Evolutionary conservation across 2,888 invertebrate genomes (phyloP).

Genomic region (Girardia tigrina): DNA sequence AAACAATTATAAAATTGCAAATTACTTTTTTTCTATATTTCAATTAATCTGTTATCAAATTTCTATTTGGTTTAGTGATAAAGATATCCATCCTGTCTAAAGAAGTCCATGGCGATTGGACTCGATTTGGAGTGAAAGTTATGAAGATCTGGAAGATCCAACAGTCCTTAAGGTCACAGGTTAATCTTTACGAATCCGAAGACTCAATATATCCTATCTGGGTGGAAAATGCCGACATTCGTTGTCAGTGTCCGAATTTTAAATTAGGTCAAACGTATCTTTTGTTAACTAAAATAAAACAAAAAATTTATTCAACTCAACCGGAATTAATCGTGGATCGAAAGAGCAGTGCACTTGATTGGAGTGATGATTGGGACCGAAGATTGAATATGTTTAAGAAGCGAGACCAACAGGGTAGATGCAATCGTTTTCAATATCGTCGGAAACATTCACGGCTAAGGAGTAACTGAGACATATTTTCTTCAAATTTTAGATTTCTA

Average conservation of each 20-base stretch:
- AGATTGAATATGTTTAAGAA: not conserved
- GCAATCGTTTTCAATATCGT: not conserved
- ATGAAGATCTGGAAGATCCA: not conserved
- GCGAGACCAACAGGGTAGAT: not conserved
- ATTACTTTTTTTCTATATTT: not conserved
- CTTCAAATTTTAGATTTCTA: not conserved
- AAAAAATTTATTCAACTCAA: not conserved
- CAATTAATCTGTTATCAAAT: not conserved
- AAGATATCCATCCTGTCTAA: not conserved
- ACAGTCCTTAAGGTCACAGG: not conserved
- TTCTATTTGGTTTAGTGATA: not conserved
- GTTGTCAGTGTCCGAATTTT: not conserved
- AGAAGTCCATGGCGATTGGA: not conserved
- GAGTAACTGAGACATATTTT: not conserved
- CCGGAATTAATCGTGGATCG: not conserved
- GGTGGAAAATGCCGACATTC: not conserved
- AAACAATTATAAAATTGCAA: not conserved
- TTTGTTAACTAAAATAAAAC: not conserved
- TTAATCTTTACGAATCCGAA: not conserved
- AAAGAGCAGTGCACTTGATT: not conserved
- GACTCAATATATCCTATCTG: not conserved
- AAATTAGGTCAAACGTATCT: not conserved
- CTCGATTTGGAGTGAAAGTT: not conserved
- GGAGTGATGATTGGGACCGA: not conserved
- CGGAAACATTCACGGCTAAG: not conserved